A percentile compares a stretch with the other conserved stretches of the same genome.
Evolutionary conservation across 2,113 vertebrate genomes (phyloP).

Genomic region (Chlorodrepanis virens): DNA sequence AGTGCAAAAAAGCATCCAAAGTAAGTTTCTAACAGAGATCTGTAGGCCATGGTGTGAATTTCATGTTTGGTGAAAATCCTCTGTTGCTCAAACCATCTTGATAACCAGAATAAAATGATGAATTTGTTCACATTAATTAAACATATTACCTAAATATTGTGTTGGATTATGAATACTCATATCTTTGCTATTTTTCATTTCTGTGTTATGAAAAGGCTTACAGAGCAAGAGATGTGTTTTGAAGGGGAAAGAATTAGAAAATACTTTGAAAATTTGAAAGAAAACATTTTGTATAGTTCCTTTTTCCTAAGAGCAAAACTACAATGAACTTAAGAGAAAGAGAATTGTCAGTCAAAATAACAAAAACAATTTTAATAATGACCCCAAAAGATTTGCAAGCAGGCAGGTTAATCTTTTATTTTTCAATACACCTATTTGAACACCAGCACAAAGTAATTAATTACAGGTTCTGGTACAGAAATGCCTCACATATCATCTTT

Average conservation of each 20-base stretch:
- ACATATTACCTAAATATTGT: slow-evolving; percentile 26
- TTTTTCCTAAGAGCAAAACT: slow-evolving; percentile 31
- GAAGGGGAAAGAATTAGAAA: slow-evolving; percentile 6
- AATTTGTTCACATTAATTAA: slow-evolving; percentile 60
- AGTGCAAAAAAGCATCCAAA: neutral
- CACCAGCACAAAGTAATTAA: slow-evolving; percentile 45
- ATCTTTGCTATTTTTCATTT: slow-evolving; percentile 34
- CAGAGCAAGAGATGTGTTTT: neutral
- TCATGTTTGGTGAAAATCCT: slow-evolving; percentile 23
- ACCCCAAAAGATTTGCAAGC: slow-evolving; percentile 7
- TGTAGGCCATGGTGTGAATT: neutral
- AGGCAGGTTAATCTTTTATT: slow-evolving; percentile 12
- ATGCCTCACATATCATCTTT: slow-evolving; percentile 34
- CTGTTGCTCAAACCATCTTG: slow-evolving; percentile 2
- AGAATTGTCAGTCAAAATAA: slow-evolving; percentile 3
- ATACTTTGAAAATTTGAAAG: slow-evolving; percentile 47
- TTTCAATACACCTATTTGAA: slow-evolving; percentile 6
- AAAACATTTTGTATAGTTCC: neutral
- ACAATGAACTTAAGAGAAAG: slow-evolving; percentile 22
- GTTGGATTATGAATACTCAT: slow-evolving; percentile 31
- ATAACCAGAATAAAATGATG: slow-evolving; percentile 58
- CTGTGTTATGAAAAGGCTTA: slow-evolving; percentile 10
- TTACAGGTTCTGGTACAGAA: slow-evolving; percentile 23
- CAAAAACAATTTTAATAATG: neutral
- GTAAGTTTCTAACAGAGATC: neutral